Base-by-base conservation (phyloP, 2,888 invertebrate species). In the Sarcophaga caerulescens region DNA sequence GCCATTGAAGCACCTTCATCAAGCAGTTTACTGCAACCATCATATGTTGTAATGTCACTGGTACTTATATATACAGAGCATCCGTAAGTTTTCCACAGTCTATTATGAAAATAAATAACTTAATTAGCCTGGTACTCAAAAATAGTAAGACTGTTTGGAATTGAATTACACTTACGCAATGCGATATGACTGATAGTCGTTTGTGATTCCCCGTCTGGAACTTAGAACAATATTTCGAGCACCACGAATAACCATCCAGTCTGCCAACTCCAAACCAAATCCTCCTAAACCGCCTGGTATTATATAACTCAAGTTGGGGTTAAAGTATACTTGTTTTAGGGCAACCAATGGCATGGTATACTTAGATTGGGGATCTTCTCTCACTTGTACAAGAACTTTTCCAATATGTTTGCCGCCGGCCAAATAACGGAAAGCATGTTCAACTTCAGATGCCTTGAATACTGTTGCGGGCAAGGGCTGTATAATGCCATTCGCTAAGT, bases 261-360 rank as follows among this genome's bases (percentile, higher is more conserved):
- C 96, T 0, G 96, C 96, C 71, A 98, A 92, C 92, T 99, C 98
- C 73, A 99, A 93, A 6, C 98, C 99, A 90, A 99, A 97, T 0
- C 98, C 98, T 63, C 99, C 99, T 0, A 99, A 94, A 62, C 98
- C 98, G 6, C 97, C 97, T 1, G 96, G 94, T 11, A 97, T 94
- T 0, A 97, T 90, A 93, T 97, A 95, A 12, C 89, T 88, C 19
- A 90, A 71, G 5, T 90, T 80, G 0, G 90, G 88, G 17, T 90
- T 90, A 44, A 93, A 93, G 86, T 92, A 93, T 0, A 92, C 75
- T 87, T 92, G 91, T 12, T 88, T 91, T 8, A 90, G 25, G 0
- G 91, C 91, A 19, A 88, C 89, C n/a, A 93, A 89, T 3, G 93
- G 92, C 19, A 90, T 59, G 2, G 92, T 92, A 6, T 87, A 86